A percentile compares a stretch with the other conserved stretches of the same genome.
Evolutionary conservation across 2,888 invertebrate species (phyloP).

Genomic region (Linnaemya vulpina): DNA sequence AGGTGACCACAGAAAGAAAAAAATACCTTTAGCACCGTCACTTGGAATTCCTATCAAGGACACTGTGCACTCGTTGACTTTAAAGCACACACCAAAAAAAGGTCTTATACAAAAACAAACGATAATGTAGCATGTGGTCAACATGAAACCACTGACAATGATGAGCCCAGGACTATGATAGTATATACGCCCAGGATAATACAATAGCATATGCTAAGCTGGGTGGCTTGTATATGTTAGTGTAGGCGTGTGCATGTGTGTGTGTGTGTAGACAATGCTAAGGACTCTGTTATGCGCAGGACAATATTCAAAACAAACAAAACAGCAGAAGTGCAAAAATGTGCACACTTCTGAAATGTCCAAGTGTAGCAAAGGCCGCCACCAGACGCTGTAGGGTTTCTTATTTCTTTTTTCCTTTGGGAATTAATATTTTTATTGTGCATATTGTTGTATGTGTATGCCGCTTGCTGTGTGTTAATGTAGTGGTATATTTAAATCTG

Average conservation of each 20-base stretch:
- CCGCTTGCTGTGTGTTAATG: slow-evolving; percentile 50
- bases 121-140: slow-evolving; percentile 57
- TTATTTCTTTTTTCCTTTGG: not conserved
- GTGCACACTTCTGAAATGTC: slow-evolving; percentile 31
- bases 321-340: slow-evolving; percentile 48
- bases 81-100: not conserved
- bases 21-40: slow-evolving; percentile 13
- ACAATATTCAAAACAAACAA: slow-evolving; percentile 27
- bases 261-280: slow-evolving; percentile 30
- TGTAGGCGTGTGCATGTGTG: not conserved
- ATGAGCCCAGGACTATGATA: slow-evolving; percentile 39
- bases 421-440: not conserved
- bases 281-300: slow-evolving; percentile 55
- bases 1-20: slow-evolving; percentile 51
- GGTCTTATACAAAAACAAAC: slow-evolving; percentile 33
- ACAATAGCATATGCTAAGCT: slow-evolving; percentile 47
- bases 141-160: slow-evolving; percentile 41
- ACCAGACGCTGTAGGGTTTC: slow-evolving; percentile 24
- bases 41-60: not conserved
- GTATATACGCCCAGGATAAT: slow-evolving; percentile 15
- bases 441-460: not conserved
- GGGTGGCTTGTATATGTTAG: no score
- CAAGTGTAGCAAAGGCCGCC: slow-evolving; percentile 8
- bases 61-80: slow-evolving; percentile 14
- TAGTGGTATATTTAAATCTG: slow-evolving; percentile 15